Conservation (phyloP, 1,140 invertebrate species). For the Parasteatoda tepidariorum region DNA sequence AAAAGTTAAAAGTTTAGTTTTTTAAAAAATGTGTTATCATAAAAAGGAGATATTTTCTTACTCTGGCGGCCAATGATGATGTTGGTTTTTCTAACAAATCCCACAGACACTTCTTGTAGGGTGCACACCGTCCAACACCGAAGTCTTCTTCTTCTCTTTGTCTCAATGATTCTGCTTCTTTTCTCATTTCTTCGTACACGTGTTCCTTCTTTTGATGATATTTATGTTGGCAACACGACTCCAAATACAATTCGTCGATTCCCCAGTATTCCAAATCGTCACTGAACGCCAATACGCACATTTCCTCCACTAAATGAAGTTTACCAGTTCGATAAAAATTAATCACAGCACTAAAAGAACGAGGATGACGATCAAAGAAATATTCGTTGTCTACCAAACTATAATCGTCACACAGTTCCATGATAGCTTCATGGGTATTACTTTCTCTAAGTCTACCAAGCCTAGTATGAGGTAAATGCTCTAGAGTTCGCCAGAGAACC, state of each 20-base stretch:
- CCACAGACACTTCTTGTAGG: constrained; percentile 98
- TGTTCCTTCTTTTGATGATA: constrained; percentile 98
- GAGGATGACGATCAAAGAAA: constrained; percentile 98
- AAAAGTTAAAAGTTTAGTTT: too few species aligned
- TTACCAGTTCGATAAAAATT: constrained; percentile 99
- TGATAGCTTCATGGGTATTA: constrained; percentile 95
- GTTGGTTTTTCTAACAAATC: constrained; percentile 97
- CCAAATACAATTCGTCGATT: constrained; percentile 96
- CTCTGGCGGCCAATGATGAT: constrained; percentile 95
- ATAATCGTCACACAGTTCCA: constrained; percentile 93
- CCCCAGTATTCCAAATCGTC: constrained; percentile 99
- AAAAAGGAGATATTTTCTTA: constrained; percentile 76
- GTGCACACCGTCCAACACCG: constrained; percentile 90
- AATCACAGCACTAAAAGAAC: constrained; percentile 96
- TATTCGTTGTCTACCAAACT: constrained; percentile 97
- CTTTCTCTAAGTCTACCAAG: constrained; percentile 90
- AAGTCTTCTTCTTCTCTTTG: constrained; percentile 97
- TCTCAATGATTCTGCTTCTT: constrained; percentile 93
- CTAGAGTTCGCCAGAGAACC: constrained; percentile 90
- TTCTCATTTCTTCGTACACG: constrained; percentile 98
- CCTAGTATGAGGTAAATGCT: constrained; percentile 93
- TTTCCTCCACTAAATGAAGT: constrained; percentile 97
- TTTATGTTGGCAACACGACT: constrained; percentile 98
- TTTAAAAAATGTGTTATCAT: too few species aligned
- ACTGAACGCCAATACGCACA: constrained; percentile 98